A percentile compares a stretch with the other conserved stretches of the same genome.
phyloP scores from a whole-genome alignment of 2,113 vertebrate species.

The Meleagris gallopavo region DNA sequence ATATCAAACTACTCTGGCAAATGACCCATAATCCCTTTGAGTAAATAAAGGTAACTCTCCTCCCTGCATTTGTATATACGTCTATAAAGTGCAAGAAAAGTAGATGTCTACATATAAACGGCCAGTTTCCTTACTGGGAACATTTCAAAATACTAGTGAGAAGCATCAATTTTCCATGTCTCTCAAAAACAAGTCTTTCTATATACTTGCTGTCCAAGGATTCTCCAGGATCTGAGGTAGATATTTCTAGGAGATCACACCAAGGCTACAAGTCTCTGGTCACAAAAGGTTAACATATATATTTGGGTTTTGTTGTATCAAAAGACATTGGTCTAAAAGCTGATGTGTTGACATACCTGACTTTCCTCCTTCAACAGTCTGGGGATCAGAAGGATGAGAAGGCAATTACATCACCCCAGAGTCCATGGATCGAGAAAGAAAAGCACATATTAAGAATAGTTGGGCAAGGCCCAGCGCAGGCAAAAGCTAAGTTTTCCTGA shows the following conservation, averaged over 20 bases:
- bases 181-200: neutral
- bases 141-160: neutral
- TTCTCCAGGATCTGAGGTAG: neutral
- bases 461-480: neutral
- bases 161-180: neutral
- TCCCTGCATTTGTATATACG: neutral
- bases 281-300: neutral
- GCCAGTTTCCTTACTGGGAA: neutral
- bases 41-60: neutral
- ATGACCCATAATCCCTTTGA: rapidly evolving
- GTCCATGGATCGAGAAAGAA: neutral
- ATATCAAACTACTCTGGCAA: neutral
- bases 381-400: neutral
- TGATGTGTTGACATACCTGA: neutral
- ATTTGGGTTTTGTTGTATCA: neutral
- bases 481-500: neutral
- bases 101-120: rapidly evolving
- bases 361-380: neutral
- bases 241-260: neutral
- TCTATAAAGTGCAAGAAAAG: neutral
- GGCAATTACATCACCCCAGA: neutral
- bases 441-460: neutral
- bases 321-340: neutral
- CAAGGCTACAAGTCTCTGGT: neutral
- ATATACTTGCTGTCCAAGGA: neutral